Conservation (phyloP, 1,140 invertebrate genomes). For the Watersipora subatra region DNA sequence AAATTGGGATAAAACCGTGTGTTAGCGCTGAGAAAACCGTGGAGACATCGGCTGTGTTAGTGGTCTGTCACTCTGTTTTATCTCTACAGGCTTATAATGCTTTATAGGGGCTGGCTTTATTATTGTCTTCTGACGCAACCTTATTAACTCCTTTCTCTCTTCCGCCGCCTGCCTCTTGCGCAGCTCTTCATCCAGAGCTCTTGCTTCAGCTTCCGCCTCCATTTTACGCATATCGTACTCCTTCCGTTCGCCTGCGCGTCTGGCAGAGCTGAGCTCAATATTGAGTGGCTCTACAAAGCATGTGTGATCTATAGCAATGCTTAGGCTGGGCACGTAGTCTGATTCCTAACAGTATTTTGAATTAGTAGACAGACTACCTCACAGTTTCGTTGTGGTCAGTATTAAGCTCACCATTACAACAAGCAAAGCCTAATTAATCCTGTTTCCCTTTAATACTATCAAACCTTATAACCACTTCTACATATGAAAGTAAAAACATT, state of each 20-base stretch:
- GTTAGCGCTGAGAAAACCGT: slow-evolving; percentile 19
- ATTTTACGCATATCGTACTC: slow-evolving; percentile 40
- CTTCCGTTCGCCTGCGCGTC: slow-evolving; percentile 37
- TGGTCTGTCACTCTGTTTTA: slow-evolving; percentile 33
- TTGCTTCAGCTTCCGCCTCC: slow-evolving; percentile 34
- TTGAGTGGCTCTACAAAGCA: slow-evolving; percentile 28
- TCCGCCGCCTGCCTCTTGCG: slow-evolving; percentile 25
- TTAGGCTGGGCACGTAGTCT: background rate
- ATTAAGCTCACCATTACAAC: too few relatives aligned
- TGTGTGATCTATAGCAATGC: background rate
- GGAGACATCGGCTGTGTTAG: slow-evolving; percentile 37
- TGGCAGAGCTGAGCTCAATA: slow-evolving; percentile 42
- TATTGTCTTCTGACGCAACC: slow-evolving; percentile 32
- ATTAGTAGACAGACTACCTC: background rate
- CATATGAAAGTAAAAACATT: too few relatives aligned
- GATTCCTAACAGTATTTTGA: background rate
- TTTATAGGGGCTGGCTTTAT: slow-evolving; percentile 40
- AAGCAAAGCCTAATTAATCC: too few relatives aligned
- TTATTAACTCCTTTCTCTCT: slow-evolving; percentile 30
- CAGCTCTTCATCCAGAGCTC: slow-evolving; percentile 18
- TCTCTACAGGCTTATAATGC: slow-evolving; percentile 31
- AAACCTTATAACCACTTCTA: too few relatives aligned
- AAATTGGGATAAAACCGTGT: too few relatives aligned
- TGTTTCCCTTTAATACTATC: too few relatives aligned
- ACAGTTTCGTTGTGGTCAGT: background rate